Evolutionary conservation across 2,888 invertebrate genomes (phyloP), one percentile per base, ranked within the genome.

Genomic region (Megamerina dolium): DNA sequence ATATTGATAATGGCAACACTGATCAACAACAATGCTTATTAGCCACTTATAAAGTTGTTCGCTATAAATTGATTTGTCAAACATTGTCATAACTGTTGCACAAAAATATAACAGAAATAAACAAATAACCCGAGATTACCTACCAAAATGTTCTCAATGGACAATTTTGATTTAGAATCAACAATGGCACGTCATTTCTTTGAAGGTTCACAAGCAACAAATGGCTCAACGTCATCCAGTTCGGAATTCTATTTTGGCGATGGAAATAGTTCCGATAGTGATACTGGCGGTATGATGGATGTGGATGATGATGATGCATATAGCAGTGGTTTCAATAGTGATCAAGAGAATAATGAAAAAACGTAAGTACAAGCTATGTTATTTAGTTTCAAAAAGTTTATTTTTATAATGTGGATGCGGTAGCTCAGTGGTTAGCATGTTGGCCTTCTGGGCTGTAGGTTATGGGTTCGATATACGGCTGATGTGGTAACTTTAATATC

Each of bases 321-420:
- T 19, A 84, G 85, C 42, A 81, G 79, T 56, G 77, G 82, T 49
- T 87, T 85, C 64, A 83, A 83, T 49, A 88, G 88, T 66, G 88
- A 89, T 60, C 87, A 87, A 67, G 89, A 89, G 65, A 87, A 87
- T 64, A 81, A 77, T 52, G 77, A 79, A 31, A 83, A 82, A 75
- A 79, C 83, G 85, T 84, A 72, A 73, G 61, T 48, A 35, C 37
- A 32, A 14, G 14, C 5, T 3, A 17, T 4, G 5, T 1, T 23
- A 12, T 20, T 23, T 6, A 2, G 4, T 12, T 17, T 10, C 10
- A 5, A 5, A 27, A 27, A 27, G 27, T 27, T 5, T 9, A 31
- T 4, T 32, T 12, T 20, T 10, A 31, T 31, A 10, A 5, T 31
- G 2, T n/a, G n/a, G n/a, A n/a, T n/a, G n/a, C n/a, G n/a, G n/a